Evolutionary conservation across 2,113 vertebrate genomes (phyloP).

Genomic region (Tragelaphus strepsiceros): DNA sequence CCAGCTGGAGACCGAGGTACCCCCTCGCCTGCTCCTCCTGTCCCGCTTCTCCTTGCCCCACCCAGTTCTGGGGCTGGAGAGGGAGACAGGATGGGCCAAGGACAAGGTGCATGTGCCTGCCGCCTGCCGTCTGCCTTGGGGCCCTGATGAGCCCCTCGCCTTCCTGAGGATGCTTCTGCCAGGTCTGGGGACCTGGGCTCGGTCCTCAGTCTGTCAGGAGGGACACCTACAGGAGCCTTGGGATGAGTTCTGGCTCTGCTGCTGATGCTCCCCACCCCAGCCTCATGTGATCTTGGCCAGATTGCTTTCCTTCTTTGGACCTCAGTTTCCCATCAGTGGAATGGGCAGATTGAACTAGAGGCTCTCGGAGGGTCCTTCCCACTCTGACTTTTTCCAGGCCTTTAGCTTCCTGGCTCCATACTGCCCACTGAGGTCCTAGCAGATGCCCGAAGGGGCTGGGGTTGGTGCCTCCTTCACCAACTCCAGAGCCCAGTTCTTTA

Average conservation of each 20-base stretch:
- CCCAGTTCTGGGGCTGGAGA: constrained; percentile 52
- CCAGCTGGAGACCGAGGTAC: constrained; percentile 98
- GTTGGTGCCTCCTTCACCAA: neutral
- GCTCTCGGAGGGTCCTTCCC: constrained; percentile 41
- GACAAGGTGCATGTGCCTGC: constrained; percentile 76
- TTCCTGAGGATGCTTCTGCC: constrained; percentile 42
- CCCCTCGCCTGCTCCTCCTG: constrained; percentile 78
- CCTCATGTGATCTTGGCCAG: neutral
- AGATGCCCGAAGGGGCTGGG: neutral
- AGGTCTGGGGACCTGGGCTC: constrained; percentile 3
- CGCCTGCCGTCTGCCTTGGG: constrained; percentile 55
- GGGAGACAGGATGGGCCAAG: constrained; percentile 53
- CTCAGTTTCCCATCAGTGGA: constrained; percentile 21
- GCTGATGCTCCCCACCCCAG: neutral
- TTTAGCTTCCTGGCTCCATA: neutral
- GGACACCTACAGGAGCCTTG: neutral
- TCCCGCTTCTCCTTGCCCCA: constrained; percentile 49
- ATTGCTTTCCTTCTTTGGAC: constrained; percentile 28
- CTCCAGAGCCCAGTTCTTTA: neutral
- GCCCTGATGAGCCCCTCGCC: neutral
- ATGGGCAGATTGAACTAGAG: constrained; percentile 56
- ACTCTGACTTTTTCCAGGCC: constrained; percentile 31
- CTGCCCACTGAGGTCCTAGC: neutral
- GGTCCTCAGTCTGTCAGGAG: neutral
- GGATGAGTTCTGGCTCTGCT: neutral